phyloP scores from a whole-genome alignment of 2,888 invertebrate species.

The Augochlorella aurata region DNA sequence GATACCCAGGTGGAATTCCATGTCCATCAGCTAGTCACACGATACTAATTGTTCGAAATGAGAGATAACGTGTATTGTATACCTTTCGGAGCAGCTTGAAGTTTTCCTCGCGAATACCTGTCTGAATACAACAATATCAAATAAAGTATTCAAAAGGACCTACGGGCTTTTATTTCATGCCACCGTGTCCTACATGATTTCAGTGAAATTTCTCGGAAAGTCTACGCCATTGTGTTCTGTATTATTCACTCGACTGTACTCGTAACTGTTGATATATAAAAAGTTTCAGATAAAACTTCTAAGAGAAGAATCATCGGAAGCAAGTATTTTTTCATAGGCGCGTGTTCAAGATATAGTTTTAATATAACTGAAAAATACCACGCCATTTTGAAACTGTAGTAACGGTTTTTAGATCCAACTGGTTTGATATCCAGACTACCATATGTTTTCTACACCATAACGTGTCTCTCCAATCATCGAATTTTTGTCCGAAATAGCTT shows the following conservation, averaged over 20 bases:
- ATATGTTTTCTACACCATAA: not conserved
- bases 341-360: too few species aligned
- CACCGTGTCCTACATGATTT: not conserved
- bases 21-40: conserved; percentile 81
- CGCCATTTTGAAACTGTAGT: not conserved
- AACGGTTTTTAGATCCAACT: not conserved
- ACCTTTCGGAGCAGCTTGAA: conserved; percentile 75
- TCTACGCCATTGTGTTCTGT: not conserved
- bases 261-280: not conserved
- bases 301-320: too few species aligned
- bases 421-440: not conserved
- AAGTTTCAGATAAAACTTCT: not conserved
- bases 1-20: conserved; percentile 73
- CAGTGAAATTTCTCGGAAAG: not conserved
- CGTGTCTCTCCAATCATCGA: not conserved
- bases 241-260: not conserved
- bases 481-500: not conserved
- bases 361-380: not conserved
- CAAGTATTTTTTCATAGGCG: too few species aligned
- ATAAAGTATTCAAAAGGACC: conserved; percentile 76
- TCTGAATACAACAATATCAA: conserved; percentile 77
- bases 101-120: conserved; percentile 61
- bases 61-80: conserved; percentile 67
- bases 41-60: conserved; percentile 72
- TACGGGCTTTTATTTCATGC: conserved; percentile 5